These are phyloP conservation scores for Scrobipalpa costella DNA, from an alignment of 2,888 invertebrate species.

Conservation along the genomic window DNA sequence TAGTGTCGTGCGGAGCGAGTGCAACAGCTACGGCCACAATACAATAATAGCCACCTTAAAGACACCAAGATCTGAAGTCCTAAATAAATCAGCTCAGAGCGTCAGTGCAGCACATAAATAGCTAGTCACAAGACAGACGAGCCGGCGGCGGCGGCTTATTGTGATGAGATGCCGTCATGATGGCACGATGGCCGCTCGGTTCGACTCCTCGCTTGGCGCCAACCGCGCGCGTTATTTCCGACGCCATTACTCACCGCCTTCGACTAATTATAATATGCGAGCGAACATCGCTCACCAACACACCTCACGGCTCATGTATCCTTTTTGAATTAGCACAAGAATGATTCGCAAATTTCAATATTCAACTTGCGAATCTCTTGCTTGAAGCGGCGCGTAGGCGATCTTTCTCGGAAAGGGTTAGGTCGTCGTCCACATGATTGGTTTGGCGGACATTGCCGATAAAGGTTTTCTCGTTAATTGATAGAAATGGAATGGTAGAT, in stretches of 20 bases:
- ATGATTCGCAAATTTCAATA: not conserved
- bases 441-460: not conserved
- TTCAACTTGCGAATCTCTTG: not conserved
- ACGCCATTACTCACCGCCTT: constrained; percentile 78
- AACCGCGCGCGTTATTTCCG: constrained; percentile 75
- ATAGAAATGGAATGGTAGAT: constrained; percentile 33
- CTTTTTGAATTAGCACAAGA: constrained; percentile 27
- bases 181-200: constrained; percentile 23
- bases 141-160: constrained; percentile 44
- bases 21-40: constrained; percentile 37
- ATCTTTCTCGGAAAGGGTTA: constrained; percentile 1
- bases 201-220: constrained; percentile 69
- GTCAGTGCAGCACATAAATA: constrained; percentile 60
- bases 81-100: constrained; percentile 60
- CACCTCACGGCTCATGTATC: constrained; percentile 56
- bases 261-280: constrained; percentile 78
- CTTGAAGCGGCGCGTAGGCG: not conserved
- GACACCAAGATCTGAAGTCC: constrained; percentile 44
- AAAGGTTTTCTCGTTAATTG: constrained; percentile 20
- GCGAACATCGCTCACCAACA: constrained; percentile 61
- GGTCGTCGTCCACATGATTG: not conserved
- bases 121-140: constrained; percentile 75
- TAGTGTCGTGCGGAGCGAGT: constrained; percentile 12
- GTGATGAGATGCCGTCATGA: constrained; percentile 24
- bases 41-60: not conserved